These are phyloP conservation scores for Actias luna DNA, from an alignment of 2,888 invertebrate species.

Conservation along the genomic window DNA sequence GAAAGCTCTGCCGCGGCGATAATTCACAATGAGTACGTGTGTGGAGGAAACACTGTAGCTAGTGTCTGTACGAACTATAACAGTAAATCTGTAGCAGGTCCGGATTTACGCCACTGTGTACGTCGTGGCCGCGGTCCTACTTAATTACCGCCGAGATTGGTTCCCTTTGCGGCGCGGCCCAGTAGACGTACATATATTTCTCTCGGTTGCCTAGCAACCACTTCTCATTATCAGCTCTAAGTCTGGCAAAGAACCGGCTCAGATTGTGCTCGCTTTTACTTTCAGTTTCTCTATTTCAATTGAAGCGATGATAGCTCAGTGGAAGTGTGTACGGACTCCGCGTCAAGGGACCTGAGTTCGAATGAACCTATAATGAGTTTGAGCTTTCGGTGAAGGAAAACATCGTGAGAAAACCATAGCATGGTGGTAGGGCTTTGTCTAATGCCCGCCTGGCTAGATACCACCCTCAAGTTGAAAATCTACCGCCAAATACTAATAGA, in stretches of 20 bases:
- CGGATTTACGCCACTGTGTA: constrained; percentile 58
- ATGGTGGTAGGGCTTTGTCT: no score
- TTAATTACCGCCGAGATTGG: constrained; percentile 75
- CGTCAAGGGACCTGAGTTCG: no score
- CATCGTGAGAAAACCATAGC: no score
- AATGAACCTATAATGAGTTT: no score
- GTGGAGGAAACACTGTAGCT: constrained; percentile 42
- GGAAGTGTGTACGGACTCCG: no score
- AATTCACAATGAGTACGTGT: constrained; percentile 56
- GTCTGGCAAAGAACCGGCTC: neutral
- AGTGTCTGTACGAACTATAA: constrained; percentile 64
- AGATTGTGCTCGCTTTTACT: neutral
- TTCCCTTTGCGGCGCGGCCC: constrained; percentile 44
- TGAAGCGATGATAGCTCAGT: no score
- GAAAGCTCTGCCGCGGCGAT: constrained; percentile 41
- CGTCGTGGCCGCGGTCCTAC: constrained; percentile 47
- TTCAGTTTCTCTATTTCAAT: neutral
- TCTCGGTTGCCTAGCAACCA: constrained; percentile 27
- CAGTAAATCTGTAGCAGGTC: constrained; percentile 75
- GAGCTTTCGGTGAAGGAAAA: no score
- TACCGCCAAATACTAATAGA: no score
- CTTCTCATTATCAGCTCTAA: constrained; percentile 35
- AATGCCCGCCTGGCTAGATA: no score
- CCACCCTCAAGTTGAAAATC: no score
- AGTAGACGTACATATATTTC: constrained; percentile 45